These are phyloP conservation scores for Rhopalosiphum maidis DNA, from an alignment of 1,140 invertebrate genomes.

Conservation along the genomic window DNA sequence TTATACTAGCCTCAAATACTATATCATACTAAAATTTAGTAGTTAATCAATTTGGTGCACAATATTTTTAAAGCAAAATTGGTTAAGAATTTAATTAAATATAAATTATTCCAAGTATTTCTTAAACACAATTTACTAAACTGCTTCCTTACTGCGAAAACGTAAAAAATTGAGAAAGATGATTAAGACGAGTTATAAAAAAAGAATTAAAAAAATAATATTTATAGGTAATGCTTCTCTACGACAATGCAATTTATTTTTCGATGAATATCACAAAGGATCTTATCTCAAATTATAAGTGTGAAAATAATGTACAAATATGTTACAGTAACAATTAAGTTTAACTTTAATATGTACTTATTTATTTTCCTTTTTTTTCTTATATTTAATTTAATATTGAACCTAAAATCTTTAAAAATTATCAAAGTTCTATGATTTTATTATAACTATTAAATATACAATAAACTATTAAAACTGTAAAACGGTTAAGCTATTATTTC, in stretches of 20 bases:
- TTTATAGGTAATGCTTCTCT: background rate
- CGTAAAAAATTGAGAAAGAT: background rate
- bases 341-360: background rate
- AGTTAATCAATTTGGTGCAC: background rate
- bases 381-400: background rate
- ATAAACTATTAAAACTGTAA: background rate
- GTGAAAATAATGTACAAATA: background rate
- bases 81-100: background rate
- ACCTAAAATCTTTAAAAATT: background rate
- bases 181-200: background rate
- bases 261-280: background rate
- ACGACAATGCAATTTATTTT: background rate
- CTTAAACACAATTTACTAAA: background rate
- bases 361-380: background rate
- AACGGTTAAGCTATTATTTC: background rate
- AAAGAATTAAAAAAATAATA: background rate
- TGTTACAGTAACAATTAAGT: background rate
- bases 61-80: background rate
- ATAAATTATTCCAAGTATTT: background rate
- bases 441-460: background rate
- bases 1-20: background rate
- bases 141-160: background rate
- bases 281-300: background rate
- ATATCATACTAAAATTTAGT: background rate
- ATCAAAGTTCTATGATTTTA: background rate